A percentile compares a stretch with the other conserved stretches of the same genome.
Conservation (phyloP, 1,140 invertebrate species). For the Drosophila kikkawai region DNA sequence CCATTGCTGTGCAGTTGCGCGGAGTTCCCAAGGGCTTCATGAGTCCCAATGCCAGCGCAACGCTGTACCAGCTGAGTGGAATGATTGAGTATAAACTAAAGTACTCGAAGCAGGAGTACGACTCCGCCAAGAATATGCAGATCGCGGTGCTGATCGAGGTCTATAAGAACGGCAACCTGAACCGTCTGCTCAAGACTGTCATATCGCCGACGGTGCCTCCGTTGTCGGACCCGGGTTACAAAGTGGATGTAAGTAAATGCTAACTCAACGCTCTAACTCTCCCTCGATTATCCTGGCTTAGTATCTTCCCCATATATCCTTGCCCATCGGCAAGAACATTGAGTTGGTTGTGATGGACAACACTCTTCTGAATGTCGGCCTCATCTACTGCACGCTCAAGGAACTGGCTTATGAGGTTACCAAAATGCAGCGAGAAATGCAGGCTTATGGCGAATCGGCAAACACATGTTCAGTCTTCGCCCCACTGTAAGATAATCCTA, state of each 20-base stretch:
- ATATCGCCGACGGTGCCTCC: conserved; percentile 52
- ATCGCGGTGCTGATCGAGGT: conserved; percentile 51
- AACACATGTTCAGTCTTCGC: conserved; percentile 41
- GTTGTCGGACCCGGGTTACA: conserved; percentile 16
- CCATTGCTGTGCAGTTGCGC: conserved; percentile 65
- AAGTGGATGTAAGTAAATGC: conserved; percentile 46
- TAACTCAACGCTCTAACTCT: no score
- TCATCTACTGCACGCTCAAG: conserved; percentile 65
- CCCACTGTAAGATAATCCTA: conserved; percentile 49
- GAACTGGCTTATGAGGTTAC: conserved; percentile 60
- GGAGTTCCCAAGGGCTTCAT: conserved; percentile 55
- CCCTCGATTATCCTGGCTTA: conserved; percentile 19
- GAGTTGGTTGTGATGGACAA: conserved; percentile 77
- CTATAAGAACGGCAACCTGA: conserved; percentile 58
- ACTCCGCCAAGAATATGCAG: conserved; percentile 44
- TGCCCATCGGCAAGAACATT: conserved; percentile 59
- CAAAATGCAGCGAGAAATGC: conserved; percentile 65
- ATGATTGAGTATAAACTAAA: conserved; percentile 48
- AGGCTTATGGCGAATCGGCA: conserved; percentile 57
- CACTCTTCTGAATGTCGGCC: conserved; percentile 49
- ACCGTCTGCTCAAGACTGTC: conserved; percentile 58
- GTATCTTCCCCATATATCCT: conserved; percentile 47
- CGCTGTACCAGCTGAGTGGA: conserved; percentile 54
- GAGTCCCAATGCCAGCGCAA: conserved; percentile 50
- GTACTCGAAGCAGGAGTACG: conserved; percentile 48